Percentiles rank a stretch among this genome's conserved stretches.
Evolutionary conservation across 2,888 invertebrate species (phyloP).

Genomic region (Melikaiella ostensackeni): DNA sequence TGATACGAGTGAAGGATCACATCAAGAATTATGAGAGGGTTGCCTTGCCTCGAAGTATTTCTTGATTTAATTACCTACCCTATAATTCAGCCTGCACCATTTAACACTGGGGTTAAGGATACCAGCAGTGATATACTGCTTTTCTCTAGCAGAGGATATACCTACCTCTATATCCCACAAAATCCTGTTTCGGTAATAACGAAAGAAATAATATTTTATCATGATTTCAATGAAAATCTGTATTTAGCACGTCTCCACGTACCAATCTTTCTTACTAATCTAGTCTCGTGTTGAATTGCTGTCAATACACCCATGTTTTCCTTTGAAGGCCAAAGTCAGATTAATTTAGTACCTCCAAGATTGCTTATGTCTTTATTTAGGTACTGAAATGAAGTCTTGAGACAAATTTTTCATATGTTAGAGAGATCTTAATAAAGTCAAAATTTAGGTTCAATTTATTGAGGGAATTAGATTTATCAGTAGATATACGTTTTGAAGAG

Average conservation of each 20-base stretch:
- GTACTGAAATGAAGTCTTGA: too few species aligned
- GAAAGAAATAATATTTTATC: constrained; percentile 3
- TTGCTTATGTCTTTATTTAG: too few species aligned
- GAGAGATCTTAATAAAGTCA: too few species aligned
- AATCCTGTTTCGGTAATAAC: not conserved
- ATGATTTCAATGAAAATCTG: not conserved
- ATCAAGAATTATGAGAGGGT: not conserved
- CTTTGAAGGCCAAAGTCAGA: too few species aligned
- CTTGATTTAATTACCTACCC: constrained; percentile 36
- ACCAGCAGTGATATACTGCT: constrained; percentile 30
- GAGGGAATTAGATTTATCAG: too few species aligned
- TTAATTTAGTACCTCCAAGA: too few species aligned
- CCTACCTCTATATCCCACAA: not conserved
- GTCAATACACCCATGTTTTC: too few species aligned
- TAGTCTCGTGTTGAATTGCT: too few species aligned
- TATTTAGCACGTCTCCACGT: not conserved
- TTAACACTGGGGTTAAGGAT: constrained; percentile 30
- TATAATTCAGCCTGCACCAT: constrained; percentile 35
- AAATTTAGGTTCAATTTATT: too few species aligned
- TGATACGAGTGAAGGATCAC: constrained; percentile 29
- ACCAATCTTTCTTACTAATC: too few species aligned
- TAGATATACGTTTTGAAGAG: not conserved
- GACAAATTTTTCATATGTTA: too few species aligned
- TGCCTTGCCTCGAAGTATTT: constrained; percentile 21
- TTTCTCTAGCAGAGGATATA: constrained; percentile 15